Evolutionary conservation across 2,797 vertebrate species (phyloP), one percentile per base, ranked within the genome.

Genomic region (Tiaroga cobitis): DNA sequence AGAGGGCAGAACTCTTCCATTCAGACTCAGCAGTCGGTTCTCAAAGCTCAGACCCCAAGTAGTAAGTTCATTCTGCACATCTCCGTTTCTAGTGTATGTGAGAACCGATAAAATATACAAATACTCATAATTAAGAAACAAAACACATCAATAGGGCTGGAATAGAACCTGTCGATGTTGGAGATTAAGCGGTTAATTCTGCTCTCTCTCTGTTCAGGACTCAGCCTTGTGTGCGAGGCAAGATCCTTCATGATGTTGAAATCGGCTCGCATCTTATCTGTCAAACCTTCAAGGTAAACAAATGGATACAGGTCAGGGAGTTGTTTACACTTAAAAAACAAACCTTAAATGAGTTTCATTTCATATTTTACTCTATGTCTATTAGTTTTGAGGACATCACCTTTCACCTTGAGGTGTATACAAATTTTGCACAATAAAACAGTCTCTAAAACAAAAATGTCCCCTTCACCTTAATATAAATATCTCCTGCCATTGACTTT

Each of bases 31-130:
- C 43, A 98, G 91, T 24, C 94, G 91, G 67, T 95, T 95, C 86
- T 98, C 98, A 87, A 99, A 99, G 89, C 90, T 94, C 72, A 99
- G 91, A 46, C 97, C 97, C 97, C 98, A 99, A 86, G 96, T 96
- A 5, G 90, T 92, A 73, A 99, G 91, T 70, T 98, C 97, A 39
- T 93, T 92, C 92, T 97, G 96, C 10, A 96, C 96, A 0, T 94
- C 95, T 18, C 94, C 59, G 51, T 97, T 96, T 88, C 98, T 99
- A 39, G 2, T 56, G 2, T 15, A 49, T 39, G 39, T 32, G 5
- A 73, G 26, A 54, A n/a, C 41, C 29, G 9, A 61, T 67, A 10
- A 34, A 1, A 65, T 21, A 79, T n/a, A 51, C 2, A 39, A 69
- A 39, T n/a, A 37, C 19, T 2, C 18, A 32, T 61, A 49, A 16